Percentiles rank a stretch among this genome's conserved stretches.
phyloP scores from a whole-genome alignment of 2,113 vertebrate species.

The Thamnophis sirtalis region DNA sequence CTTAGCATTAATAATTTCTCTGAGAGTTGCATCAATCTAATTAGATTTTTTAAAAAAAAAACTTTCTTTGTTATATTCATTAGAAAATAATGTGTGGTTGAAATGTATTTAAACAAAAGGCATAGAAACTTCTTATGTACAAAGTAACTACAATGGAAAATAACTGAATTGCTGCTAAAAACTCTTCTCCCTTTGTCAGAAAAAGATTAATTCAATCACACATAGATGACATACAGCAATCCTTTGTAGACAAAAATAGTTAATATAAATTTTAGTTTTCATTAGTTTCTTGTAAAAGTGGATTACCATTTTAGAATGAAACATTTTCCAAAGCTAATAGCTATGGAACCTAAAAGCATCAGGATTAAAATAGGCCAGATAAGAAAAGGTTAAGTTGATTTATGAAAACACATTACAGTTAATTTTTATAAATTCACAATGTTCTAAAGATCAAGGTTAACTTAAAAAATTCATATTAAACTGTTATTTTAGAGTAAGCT shows the following conservation, averaged over 20 bases:
- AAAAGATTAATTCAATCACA: not conserved
- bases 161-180: not conserved
- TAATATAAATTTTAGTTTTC: not conserved
- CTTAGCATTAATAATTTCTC: not conserved
- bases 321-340: not conserved
- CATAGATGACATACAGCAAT: not conserved
- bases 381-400: not conserved
- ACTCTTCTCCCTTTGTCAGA: not conserved
- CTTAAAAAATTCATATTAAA: not conserved
- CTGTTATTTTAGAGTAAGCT: not conserved
- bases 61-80: not conserved
- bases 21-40: not conserved
- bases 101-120: not conserved
- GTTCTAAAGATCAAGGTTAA: not conserved
- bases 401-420: not conserved
- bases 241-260: not conserved
- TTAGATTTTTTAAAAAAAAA: not conserved
- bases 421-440: not conserved
- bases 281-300: not conserved
- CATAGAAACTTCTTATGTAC: not conserved
- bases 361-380: not conserved
- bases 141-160: not conserved
- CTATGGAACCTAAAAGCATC: not conserved
- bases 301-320: not conserved
- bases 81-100: not conserved